Evolutionary conservation across 37 sponge, comb jelly and placozoan species (phyloP).

Genomic region (Haliclona indistincta): DNA sequence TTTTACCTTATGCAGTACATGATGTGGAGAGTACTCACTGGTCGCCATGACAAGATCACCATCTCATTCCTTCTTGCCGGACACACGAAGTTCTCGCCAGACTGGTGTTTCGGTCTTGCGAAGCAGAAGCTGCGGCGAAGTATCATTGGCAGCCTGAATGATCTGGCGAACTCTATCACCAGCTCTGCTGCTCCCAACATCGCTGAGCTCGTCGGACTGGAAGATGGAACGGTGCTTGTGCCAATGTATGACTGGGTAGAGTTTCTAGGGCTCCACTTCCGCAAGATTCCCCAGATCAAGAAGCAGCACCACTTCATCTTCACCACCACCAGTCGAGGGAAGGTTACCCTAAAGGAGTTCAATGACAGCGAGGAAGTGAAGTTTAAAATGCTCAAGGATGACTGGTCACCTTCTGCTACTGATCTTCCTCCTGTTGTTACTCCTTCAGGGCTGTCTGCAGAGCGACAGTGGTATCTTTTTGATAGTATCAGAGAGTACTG

Average conservation of each 20-base stretch:
- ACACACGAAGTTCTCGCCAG: too few relatives aligned
- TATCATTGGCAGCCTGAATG: background rate
- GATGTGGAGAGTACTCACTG: background rate
- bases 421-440: background rate
- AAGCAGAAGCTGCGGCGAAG: slow-evolving; percentile 4
- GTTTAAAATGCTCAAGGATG: background rate
- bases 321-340: background rate
- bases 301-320: slow-evolving; percentile 6
- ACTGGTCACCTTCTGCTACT: background rate
- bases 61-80: background rate
- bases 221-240: background rate
- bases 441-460: background rate
- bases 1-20: slow-evolving; percentile 4
- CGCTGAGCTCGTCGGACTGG: slow-evolving; percentile 3
- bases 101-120: too few relatives aligned
- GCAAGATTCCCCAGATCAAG: slow-evolving; percentile 5
- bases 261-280: background rate
- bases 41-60: background rate
- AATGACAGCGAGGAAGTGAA: background rate
- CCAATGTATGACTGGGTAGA: slow-evolving; percentile 6
- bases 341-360: background rate
- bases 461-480: too few relatives aligned
- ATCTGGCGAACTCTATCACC: too few relatives aligned
- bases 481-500: slow-evolving; percentile 7
- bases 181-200: background rate